phyloP scores from a whole-genome alignment of 2,888 invertebrate genomes.

The Apotomis capreana region DNA sequence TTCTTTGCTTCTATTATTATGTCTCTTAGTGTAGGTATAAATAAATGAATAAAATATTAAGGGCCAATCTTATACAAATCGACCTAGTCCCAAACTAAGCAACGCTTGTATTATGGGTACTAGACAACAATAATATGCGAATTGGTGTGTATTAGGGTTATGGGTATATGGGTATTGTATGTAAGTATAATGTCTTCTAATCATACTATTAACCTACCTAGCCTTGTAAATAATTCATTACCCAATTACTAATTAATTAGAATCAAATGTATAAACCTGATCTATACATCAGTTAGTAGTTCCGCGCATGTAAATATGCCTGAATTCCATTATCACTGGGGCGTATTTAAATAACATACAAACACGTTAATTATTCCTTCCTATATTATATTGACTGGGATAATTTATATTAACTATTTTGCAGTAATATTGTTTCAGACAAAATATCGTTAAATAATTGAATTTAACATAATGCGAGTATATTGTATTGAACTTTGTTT shows the following conservation, averaged over 20 bases:
- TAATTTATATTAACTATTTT: slow-evolving; percentile 52
- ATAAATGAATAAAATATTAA: too few relatives aligned
- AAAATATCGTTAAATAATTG: too few relatives aligned
- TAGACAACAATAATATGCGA: too few relatives aligned
- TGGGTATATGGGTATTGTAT: too few relatives aligned
- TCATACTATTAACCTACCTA: neutral
- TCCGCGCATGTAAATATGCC: slow-evolving; percentile 55
- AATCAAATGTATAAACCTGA: slow-evolving; percentile 7
- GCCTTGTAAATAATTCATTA: slow-evolving; percentile 34
- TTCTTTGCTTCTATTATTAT: too few relatives aligned
- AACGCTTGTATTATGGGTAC: too few relatives aligned
- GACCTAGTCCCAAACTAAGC: too few relatives aligned
- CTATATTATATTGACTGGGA: slow-evolving; percentile 46
- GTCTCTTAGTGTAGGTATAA: too few relatives aligned
- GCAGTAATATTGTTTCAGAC: slow-evolving; percentile 47
- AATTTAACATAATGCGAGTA: too few relatives aligned
- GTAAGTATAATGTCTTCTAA: neutral
- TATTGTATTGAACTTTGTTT: too few relatives aligned
- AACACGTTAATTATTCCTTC: slow-evolving; percentile 70
- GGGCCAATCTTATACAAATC: too few relatives aligned
- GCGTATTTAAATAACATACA: slow-evolving; percentile 73
- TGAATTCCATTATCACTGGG: slow-evolving; percentile 64
- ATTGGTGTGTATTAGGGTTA: too few relatives aligned
- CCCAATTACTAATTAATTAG: slow-evolving; percentile 18
- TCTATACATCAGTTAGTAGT: slow-evolving; percentile 18